These are phyloP conservation scores for Alviniconcha strummeri DNA, from an alignment of 2,888 invertebrate species.

Conservation along the genomic window DNA sequence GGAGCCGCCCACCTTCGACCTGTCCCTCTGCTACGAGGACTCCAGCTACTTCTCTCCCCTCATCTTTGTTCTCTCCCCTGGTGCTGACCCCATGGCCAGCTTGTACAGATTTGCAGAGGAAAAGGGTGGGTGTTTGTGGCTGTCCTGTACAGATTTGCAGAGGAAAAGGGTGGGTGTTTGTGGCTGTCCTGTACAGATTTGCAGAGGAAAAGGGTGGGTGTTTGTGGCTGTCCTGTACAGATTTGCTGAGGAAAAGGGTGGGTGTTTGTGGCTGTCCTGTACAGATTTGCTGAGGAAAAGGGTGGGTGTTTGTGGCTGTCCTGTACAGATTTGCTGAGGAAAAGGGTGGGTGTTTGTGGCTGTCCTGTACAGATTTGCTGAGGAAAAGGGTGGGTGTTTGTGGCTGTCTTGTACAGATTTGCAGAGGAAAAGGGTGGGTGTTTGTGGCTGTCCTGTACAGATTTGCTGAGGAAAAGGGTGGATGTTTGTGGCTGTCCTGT, in stretches of 20 bases:
- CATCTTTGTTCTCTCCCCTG: conserved; percentile 73
- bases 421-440: conserved; percentile 70
- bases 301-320: too few species aligned
- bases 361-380: too few species aligned
- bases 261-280: too few species aligned
- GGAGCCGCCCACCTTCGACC: conserved; percentile 73
- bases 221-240: too few species aligned
- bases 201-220: too few species aligned
- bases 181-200: too few species aligned
- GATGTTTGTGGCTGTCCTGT: too few species aligned
- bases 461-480: neutral
- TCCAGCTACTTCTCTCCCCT: conserved; percentile 69
- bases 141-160: too few species aligned
- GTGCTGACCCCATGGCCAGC: conserved; percentile 72
- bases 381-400: neutral
- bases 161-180: neutral
- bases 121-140: conserved; percentile 55
- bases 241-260: too few species aligned
- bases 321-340: too few species aligned
- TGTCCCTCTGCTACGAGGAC: conserved; percentile 69
- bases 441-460: too few species aligned
- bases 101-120: conserved; percentile 72
- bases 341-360: neutral
- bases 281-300: too few species aligned
- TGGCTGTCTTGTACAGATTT: conserved; percentile 72